Conservation (phyloP, 2,797 vertebrate species). For the Clarias laeviceps region DNA sequence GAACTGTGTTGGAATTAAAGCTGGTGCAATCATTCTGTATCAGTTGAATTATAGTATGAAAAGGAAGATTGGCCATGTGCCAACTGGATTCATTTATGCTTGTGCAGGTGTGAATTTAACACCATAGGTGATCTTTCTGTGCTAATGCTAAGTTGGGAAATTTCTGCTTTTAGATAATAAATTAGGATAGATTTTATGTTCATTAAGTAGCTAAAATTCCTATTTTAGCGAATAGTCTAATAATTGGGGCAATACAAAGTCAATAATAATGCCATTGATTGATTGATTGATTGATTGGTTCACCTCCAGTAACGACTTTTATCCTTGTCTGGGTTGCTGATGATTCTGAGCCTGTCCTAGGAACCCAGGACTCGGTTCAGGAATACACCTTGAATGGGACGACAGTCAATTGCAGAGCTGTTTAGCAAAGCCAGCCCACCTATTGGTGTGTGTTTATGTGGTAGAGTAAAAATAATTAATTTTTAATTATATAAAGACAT, state of each 20-base stretch:
- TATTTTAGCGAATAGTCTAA: not conserved
- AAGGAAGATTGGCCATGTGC: not conserved
- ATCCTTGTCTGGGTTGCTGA: not conserved
- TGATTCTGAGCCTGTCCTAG: not conserved
- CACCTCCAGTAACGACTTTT: not conserved
- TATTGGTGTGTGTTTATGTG: not conserved
- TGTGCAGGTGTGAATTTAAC: not conserved
- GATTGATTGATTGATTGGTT: not conserved
- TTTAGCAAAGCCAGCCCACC: not conserved
- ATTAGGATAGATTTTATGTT: not conserved
- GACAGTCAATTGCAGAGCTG: not conserved
- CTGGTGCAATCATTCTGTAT: not conserved
- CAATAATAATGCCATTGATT: not conserved
- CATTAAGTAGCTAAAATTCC: not conserved
- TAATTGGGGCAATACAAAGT: not conserved
- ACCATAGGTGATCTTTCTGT: not conserved
- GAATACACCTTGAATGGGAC: not conserved
- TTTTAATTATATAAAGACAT: not conserved
- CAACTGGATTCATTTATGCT: no score
- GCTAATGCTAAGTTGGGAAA: not conserved
- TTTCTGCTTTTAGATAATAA: not conserved
- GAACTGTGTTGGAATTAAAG: not conserved
- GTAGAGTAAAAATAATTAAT: not conserved
- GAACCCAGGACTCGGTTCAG: not conserved
- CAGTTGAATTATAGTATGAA: not conserved